A percentile compares a stretch with the other conserved stretches of the same genome.
These are phyloP conservation scores for Phaethon lepturus DNA, from an alignment of 2,113 vertebrate species.

Conservation along the genomic window DNA sequence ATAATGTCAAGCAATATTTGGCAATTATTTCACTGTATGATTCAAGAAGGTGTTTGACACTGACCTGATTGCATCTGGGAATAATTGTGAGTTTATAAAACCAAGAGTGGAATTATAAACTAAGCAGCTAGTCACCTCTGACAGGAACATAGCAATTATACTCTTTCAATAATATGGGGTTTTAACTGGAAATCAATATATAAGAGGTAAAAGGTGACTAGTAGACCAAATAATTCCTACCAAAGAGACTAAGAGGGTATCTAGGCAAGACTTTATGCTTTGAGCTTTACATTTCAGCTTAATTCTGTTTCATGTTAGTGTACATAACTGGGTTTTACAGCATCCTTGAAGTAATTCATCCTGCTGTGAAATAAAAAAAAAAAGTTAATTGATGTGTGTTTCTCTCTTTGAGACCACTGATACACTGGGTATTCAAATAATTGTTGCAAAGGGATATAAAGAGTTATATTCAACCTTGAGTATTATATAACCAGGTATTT, in stretches of 20 bases:
- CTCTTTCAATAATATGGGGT: neutral
- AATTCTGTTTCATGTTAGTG: neutral
- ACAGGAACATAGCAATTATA: neutral
- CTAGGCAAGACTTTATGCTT: neutral
- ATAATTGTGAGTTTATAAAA: conserved; percentile 9
- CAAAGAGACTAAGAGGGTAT: neutral
- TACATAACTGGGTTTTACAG: neutral
- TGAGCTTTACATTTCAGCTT: neutral
- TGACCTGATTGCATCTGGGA: neutral
- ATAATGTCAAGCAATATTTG: neutral
- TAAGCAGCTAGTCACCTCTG: neutral
- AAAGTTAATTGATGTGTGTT: neutral
- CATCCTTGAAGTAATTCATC: neutral
- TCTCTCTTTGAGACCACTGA: neutral
- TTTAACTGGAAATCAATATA: neutral
- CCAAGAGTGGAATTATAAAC: neutral
- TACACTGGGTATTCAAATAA: neutral
- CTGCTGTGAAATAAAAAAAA: neutral
- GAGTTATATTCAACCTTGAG: neutral
- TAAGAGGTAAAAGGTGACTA: neutral
- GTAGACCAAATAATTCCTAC: neutral
- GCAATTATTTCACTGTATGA: neutral
- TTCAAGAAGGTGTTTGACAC: neutral
- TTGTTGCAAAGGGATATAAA: neutral
- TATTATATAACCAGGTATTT: neutral